Evolutionary conservation across 2,797 vertebrate genomes (phyloP), one percentile per base, ranked within the genome.

Genomic region (Clarias laeviceps): DNA sequence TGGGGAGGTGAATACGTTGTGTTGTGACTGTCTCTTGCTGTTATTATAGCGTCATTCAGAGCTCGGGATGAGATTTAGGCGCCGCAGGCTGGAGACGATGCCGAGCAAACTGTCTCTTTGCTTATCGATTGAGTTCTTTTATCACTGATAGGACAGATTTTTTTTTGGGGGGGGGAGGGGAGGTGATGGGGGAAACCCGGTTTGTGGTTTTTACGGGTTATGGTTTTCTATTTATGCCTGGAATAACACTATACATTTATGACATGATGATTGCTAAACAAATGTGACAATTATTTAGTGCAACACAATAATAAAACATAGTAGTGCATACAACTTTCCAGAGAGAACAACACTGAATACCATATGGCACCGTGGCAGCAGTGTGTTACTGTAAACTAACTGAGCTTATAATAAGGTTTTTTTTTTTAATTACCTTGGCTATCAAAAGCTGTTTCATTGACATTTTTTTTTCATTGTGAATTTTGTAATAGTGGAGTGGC

Each of bases 1-100:
- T 93, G 92, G 91, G 93, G 91, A 69, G 88, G 88, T 85, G 88
- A 92, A 91, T 90, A 87, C 85, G 91, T 87, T 88, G 92, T 84
- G 89, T 88, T 80, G 90, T 73, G 87, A 88, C 91, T 91, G 88
- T 89, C 85, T 86, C 83, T 92, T 88, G 90, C 88, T 91, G 87
- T 92, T 92, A 91, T 92, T 94, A 91, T 93, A 90, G 87, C 82
- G 89, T 89, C 61, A 24, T 87, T 88, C 76, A 73, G 85, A 84
- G 79, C 83, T 15, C 85, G 83, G 90, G 91, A 90, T 90, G 84
- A 90, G 82, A 84, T 64, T 69, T 74, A 50, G 84, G 64, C 73
- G 15, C 64, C 74, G 34, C 74, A n/a, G 64, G 50, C 64, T 84
- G n/a, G 37, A 81, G 68, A 74, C 79, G 59, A 74, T 56, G 20